Evolutionary conservation across 2,888 invertebrate species (phyloP).

Genomic region (Lamellibrachia columna): DNA sequence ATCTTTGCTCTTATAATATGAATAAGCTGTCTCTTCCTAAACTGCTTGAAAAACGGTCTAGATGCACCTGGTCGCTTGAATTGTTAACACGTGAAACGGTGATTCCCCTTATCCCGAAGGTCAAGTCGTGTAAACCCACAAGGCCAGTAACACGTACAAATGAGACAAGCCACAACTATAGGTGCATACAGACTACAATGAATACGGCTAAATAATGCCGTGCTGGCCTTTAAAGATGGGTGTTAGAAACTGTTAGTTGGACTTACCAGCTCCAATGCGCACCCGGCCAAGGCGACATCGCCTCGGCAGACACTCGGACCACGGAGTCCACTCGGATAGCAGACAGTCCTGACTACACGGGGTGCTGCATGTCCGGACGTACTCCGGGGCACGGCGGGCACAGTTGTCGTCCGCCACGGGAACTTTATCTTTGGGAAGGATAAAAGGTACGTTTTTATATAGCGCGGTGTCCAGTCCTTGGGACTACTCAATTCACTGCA

Average conservation of each 20-base stretch:
- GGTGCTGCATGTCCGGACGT: slow-evolving; percentile 36
- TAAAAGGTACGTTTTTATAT: neutral
- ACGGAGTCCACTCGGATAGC: slow-evolving; percentile 39
- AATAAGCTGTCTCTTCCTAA: no score
- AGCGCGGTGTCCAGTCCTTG: no score
- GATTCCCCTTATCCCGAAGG: no score
- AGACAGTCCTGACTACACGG: slow-evolving; percentile 42
- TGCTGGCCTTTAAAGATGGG: neutral
- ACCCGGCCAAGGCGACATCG: slow-evolving; percentile 37
- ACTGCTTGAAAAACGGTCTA: no score
- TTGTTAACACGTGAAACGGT: no score
- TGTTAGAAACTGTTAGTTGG: neutral
- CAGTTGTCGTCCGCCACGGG: slow-evolving; percentile 37
- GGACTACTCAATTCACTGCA: no score
- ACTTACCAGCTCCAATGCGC: slow-evolving; percentile 31
- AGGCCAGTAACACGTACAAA: no score
- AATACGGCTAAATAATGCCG: neutral
- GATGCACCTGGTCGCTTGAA: no score
- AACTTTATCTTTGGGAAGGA: slow-evolving; percentile 31
- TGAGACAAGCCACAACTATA: no score
- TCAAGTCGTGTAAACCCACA: no score
- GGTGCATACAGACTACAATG: neutral
- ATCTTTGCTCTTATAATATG: no score
- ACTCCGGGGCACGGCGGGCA: slow-evolving; percentile 33
- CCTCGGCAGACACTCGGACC: slow-evolving; percentile 43